These are phyloP conservation scores for Irena cyanogastra DNA, from an alignment of 2,113 vertebrate species.

Conservation along the genomic window DNA sequence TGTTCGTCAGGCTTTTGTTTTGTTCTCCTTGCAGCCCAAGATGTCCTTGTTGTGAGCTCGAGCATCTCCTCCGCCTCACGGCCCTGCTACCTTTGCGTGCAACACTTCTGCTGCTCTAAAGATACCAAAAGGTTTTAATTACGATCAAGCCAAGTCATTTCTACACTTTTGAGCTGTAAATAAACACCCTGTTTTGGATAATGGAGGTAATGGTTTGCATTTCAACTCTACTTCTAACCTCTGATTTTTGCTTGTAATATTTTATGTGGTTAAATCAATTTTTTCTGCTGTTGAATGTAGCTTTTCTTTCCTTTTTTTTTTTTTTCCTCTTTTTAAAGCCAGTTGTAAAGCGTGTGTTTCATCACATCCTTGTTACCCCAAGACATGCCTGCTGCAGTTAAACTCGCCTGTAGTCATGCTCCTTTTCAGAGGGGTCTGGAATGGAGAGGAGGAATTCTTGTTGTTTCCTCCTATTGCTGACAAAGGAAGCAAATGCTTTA, in stretches of 20 bases:
- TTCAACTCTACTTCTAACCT: constrained; percentile 61
- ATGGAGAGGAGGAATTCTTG: not conserved
- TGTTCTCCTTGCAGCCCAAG: not conserved
- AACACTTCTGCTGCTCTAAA: constrained; percentile 58
- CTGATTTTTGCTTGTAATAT: constrained; percentile 60
- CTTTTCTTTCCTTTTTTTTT: not conserved
- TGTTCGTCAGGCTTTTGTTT: not conserved
- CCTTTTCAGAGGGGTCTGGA: not conserved
- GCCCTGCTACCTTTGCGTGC: constrained; percentile 16
- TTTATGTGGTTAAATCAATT: constrained; percentile 63
- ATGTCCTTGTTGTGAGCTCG: not conserved
- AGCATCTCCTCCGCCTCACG: not conserved
- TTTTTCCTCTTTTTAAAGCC: not conserved
- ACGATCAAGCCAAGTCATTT: constrained; percentile 33
- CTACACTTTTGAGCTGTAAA: not conserved
- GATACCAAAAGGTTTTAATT: constrained; percentile 69
- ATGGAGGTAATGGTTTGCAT: constrained; percentile 59
- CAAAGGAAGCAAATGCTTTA: not conserved
- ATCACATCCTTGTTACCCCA: constrained; percentile 26
- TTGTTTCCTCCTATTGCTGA: not conserved
- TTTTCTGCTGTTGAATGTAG: constrained; percentile 53
- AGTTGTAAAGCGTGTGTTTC: not conserved
- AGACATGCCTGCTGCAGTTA: constrained; percentile 26
- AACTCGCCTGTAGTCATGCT: not conserved
- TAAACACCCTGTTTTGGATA: constrained; percentile 53